These are phyloP conservation scores for Pyrgus malvae DNA, from an alignment of 2,888 invertebrate species.

Conservation along the genomic window DNA sequence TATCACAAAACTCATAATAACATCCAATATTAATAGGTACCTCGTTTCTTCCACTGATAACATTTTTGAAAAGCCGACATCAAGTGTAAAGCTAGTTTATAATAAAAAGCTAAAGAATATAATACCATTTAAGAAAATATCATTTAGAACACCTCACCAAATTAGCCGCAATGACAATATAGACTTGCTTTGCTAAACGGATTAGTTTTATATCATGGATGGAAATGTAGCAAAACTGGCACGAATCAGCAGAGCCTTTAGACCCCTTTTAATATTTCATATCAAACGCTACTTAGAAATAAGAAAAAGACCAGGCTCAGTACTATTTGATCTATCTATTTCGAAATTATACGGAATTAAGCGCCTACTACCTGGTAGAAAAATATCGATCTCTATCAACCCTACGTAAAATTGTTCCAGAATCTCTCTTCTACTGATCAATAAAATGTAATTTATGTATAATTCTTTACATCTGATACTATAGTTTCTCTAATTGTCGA, in stretches of 20 bases:
- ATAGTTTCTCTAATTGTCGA: constrained; percentile 65
- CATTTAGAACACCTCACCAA: constrained; percentile 58
- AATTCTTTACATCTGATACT: constrained; percentile 51
- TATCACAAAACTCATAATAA: constrained; percentile 61
- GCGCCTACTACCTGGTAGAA: constrained; percentile 74
- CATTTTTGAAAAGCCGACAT: constrained; percentile 79
- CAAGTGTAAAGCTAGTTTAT: constrained; percentile 75
- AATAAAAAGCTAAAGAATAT: constrained; percentile 70
- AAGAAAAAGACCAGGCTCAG: constrained; percentile 64
- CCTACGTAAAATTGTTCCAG: constrained; percentile 74
- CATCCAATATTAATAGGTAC: constrained; percentile 77
- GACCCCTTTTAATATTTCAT: constrained; percentile 51
- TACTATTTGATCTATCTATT: constrained; percentile 67
- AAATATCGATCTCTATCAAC: constrained; percentile 70
- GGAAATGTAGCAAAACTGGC: constrained; percentile 74
- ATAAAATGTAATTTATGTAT: constrained; percentile 53
- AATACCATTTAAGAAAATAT: constrained; percentile 72
- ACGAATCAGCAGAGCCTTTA: constrained; percentile 63
- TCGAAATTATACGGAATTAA: constrained; percentile 65
- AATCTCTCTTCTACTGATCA: constrained; percentile 52
- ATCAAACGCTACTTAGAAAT: constrained; percentile 69
- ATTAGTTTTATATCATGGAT: constrained; percentile 70
- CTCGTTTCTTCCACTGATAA: constrained; percentile 76
- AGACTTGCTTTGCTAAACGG: constrained; percentile 67
- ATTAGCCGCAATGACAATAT: constrained; percentile 61